phyloP scores from a whole-genome alignment of 92 coral and sea anemone genomes.

The Actinostola sp. region DNA sequence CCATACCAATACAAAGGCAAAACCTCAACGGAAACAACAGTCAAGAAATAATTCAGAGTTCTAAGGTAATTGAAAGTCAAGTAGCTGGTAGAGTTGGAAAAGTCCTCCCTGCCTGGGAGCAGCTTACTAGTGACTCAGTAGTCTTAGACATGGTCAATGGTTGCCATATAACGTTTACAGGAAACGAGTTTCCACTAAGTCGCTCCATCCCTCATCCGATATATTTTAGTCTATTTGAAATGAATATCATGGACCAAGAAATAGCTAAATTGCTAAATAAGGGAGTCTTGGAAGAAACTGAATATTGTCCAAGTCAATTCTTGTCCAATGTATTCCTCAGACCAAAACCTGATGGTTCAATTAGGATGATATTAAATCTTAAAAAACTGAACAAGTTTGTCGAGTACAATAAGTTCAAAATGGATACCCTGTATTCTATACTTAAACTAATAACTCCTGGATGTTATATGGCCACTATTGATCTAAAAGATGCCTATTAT shows the following conservation, averaged over 20 bases:
- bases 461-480: constrained; percentile 57
- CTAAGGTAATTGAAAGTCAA: constrained; percentile 26
- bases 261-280: constrained; percentile 35
- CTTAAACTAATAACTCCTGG: constrained; percentile 47
- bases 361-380: constrained; percentile 42
- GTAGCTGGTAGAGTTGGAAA: constrained; percentile 54
- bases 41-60: constrained; percentile 34
- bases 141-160: constrained; percentile 54
- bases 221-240: constrained; percentile 11
- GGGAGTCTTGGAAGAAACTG: constrained; percentile 32
- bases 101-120: constrained; percentile 32
- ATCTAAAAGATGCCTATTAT: constrained; percentile 46
- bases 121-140: constrained; percentile 35
- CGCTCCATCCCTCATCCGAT: constrained; percentile 25
- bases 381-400: constrained; percentile 52
- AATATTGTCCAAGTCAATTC: constrained; percentile 9
- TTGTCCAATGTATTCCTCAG: constrained; percentile 47
- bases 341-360: constrained; percentile 54
- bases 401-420: constrained; percentile 55
- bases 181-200: constrained; percentile 32
- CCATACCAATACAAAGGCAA: constrained; percentile 1
- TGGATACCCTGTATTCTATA: constrained; percentile 54
- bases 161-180: constrained; percentile 51
- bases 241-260: constrained; percentile 37
- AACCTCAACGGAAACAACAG: constrained; percentile 31